Evolutionary conservation across 2,888 invertebrate genomes (phyloP), one percentile per base, ranked within the genome.

Genomic region (Archips xylosteana): DNA sequence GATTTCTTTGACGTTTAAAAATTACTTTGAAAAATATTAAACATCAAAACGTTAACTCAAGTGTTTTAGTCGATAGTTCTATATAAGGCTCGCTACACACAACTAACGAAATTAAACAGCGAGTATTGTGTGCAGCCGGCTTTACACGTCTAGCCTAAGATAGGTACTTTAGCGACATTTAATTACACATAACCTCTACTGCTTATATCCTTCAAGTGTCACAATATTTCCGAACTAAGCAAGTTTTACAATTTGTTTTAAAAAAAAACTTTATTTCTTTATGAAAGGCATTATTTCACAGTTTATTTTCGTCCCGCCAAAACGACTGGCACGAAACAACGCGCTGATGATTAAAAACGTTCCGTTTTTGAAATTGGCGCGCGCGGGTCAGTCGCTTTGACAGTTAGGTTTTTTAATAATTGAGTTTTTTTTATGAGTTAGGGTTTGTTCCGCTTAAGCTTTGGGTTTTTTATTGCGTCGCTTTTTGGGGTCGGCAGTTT

Each of bases 381-480:
- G 59, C 51, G 49, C 42, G 73, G 5, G 62, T 60, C 69, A 76
- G 77, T 75, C 77, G 76, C 75, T 80, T 78, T 78, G 78, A 82
- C 78, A 78, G 79, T 70, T 75, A 70, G 65, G 66, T 62, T 66
- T 60, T 69, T 64, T 69, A 12, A 63, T 45, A 36, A 15, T 42
- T 45, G 8, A 47, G 69, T 39, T 72, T 63, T n/a, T n/a, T 68
- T 64, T 65, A 63, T 57, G 23, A 57, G 51, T 36, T 8, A 45
- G 34, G 70, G 39, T 49, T 57, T 23, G 49, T 32, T 54, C 2
- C 36, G 71, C 77, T 81, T 87, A 91, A 64, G 86, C 82, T 83
- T 92, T 92, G 76, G 88, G 80, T 83, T 92, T 94, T 82, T 92
- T 93, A 80, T 85, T 87, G 81, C 94, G 93, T 63, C 91, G 89